phyloP scores from a whole-genome alignment of 2,113 vertebrate genomes.

The Laticauda laticaudata region DNA sequence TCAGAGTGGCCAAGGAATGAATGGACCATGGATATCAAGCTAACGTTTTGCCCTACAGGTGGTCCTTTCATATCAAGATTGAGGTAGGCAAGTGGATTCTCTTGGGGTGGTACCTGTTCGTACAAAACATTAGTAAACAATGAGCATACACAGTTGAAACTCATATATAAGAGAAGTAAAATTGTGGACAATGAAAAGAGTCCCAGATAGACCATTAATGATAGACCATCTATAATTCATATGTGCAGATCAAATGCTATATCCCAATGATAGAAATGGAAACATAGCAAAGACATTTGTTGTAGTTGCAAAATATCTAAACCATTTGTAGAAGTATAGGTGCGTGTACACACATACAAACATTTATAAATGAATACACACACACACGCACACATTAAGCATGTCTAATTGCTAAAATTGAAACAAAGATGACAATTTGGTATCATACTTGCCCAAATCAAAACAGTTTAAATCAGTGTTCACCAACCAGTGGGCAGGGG shows the following conservation, averaged over 20 bases:
- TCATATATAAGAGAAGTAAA: conserved; percentile 8
- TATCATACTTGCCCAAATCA: neutral
- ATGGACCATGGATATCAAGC: conserved; percentile 69
- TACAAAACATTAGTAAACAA: neutral
- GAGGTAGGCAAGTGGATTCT: conserved; percentile 63
- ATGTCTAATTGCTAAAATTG: neutral
- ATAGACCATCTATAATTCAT: neutral
- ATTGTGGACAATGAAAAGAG: conserved; percentile 39
- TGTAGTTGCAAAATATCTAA: neutral
- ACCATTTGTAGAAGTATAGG: neutral
- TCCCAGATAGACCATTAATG: conserved; percentile 1
- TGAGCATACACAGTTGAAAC: conserved; percentile 46
- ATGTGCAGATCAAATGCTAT: neutral
- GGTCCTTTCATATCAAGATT: conserved; percentile 71
- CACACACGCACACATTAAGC: neutral
- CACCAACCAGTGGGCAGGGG: too few species aligned
- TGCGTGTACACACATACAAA: neutral
- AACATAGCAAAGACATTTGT: neutral
- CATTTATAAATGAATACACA: neutral
- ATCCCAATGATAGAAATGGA: neutral
- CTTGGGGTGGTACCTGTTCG: conserved; percentile 58
- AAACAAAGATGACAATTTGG: neutral
- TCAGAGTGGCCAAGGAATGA: conserved; percentile 70
- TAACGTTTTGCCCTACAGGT: conserved; percentile 74
- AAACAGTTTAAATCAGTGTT: neutral